Conservation (phyloP, 1,140 invertebrate species). For the Hylaeus anthracinus region DNA sequence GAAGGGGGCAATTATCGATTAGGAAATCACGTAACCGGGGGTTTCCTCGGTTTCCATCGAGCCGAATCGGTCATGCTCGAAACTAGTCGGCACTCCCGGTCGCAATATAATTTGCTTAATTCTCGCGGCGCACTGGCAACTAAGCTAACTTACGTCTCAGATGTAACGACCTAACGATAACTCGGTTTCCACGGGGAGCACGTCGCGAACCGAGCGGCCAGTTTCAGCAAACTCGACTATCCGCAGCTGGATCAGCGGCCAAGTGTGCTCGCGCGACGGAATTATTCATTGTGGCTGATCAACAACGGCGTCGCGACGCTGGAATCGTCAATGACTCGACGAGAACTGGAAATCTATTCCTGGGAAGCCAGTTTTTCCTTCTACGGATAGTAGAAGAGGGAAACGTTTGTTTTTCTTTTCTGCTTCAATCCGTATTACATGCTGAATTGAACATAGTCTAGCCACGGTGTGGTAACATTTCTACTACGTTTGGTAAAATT, state of each 20-base stretch:
- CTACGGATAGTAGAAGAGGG: no score
- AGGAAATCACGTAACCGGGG: conserved; percentile 16
- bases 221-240: conserved; percentile 45
- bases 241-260: conserved; percentile 39
- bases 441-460: no score
- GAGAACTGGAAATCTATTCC: background rate
- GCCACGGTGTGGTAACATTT: no score
- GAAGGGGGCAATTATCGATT: conserved; percentile 24
- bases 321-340: background rate
- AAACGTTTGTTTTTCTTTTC: no score
- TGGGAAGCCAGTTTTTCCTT: no score
- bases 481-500: no score
- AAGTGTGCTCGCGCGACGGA: background rate
- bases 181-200: conserved; percentile 51
- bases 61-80: conserved; percentile 14
- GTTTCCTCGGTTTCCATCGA: background rate
- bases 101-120: conserved; percentile 63
- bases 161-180: conserved; percentile 64
- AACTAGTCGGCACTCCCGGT: conserved; percentile 20
- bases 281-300: conserved; percentile 61
- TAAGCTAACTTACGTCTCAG: conserved; percentile 61
- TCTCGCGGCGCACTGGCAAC: conserved; percentile 51
- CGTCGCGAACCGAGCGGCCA: conserved; percentile 48
- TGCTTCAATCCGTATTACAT: no score
- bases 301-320: conserved; percentile 44